phyloP scores from a whole-genome alignment of 2,113 vertebrate genomes.

The Thalassoma bifasciatum region DNA sequence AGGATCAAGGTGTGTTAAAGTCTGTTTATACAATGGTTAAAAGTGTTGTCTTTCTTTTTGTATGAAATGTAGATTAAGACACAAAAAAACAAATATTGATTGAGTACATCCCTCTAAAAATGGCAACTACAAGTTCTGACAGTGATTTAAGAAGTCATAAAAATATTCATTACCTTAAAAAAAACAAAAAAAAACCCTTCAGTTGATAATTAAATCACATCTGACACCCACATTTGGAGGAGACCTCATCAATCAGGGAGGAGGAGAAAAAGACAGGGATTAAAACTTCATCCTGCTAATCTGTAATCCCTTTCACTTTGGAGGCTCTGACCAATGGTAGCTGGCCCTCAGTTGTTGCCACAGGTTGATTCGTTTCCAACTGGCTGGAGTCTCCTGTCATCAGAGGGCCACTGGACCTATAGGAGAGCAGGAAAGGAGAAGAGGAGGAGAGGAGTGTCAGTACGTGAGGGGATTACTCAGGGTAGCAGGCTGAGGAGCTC shows the following conservation, averaged over 20 bases:
- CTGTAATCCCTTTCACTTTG: not conserved
- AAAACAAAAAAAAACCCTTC: no score
- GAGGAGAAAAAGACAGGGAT: not conserved
- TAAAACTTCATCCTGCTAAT: not conserved
- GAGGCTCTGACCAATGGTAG: not conserved
- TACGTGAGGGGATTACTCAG: conserved; percentile 51
- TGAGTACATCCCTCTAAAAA: not conserved
- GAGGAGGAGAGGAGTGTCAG: not conserved
- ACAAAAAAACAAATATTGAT: no score
- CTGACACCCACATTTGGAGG: not conserved
- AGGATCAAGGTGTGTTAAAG: no score
- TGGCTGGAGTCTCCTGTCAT: conserved; percentile 56
- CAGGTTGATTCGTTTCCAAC: conserved; percentile 65
- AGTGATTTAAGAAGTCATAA: not conserved
- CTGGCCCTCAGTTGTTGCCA: conserved; percentile 11
- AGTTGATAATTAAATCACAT: not conserved
- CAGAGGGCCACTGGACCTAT: conserved; percentile 76
- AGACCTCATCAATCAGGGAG: not conserved
- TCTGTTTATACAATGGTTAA: no score
- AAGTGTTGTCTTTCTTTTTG: no score
- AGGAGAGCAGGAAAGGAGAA: conserved; percentile 53
- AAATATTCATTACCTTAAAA: not conserved
- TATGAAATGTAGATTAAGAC: no score
- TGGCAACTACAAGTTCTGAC: not conserved
- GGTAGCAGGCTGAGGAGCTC: conserved; percentile 19